Conservation (phyloP, 2,888 invertebrate genomes). For the Drosophila ezoana region DNA sequence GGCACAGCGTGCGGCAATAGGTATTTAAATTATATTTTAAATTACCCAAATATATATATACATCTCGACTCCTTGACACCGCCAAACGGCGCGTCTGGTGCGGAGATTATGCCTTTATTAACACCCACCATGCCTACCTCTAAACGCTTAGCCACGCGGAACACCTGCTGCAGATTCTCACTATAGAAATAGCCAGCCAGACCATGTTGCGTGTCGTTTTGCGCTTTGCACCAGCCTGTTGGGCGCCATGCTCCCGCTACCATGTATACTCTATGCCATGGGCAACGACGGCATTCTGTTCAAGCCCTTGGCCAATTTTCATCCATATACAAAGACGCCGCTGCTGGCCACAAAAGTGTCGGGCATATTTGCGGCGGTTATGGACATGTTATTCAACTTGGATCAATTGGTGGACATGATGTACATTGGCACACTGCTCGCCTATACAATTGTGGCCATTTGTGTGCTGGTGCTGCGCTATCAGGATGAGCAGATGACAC, state of each 20-base stretch:
- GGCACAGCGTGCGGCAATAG: constrained; percentile 6
- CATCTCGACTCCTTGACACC: constrained; percentile 98
- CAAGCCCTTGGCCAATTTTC: constrained; percentile 89
- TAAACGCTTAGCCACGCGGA: constrained; percentile 93
- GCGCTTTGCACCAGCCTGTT: too few species aligned
- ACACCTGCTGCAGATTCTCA: constrained; percentile 94
- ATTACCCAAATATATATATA: constrained; percentile 92
- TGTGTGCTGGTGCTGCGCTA: constrained; percentile 95
- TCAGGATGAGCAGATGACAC: constrained; percentile 82
- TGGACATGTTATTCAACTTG: constrained; percentile 94
- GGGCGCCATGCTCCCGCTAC: too few species aligned
- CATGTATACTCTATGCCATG: constrained; percentile 91
- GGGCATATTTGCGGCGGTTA: constrained; percentile 91
- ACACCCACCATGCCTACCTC: constrained; percentile 98
- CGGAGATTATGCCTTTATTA: constrained; percentile 97
- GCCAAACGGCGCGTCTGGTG: constrained; percentile 97
- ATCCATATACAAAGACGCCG: constrained; percentile 91
- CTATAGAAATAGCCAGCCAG: constrained; percentile 92
- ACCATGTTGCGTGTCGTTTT: constrained; percentile 86
- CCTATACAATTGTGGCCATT: constrained; percentile 96
- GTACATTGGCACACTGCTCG: constrained; percentile 96
- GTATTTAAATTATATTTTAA: constrained; percentile 83
- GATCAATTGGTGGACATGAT: constrained; percentile 97
- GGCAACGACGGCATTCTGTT: constrained; percentile 94
- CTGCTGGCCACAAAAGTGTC: constrained; percentile 91